A percentile compares a stretch with the other conserved stretches of the same genome.
Evolutionary conservation across 2,888 invertebrate species (phyloP).

Genomic region (Brenthis ino): DNA sequence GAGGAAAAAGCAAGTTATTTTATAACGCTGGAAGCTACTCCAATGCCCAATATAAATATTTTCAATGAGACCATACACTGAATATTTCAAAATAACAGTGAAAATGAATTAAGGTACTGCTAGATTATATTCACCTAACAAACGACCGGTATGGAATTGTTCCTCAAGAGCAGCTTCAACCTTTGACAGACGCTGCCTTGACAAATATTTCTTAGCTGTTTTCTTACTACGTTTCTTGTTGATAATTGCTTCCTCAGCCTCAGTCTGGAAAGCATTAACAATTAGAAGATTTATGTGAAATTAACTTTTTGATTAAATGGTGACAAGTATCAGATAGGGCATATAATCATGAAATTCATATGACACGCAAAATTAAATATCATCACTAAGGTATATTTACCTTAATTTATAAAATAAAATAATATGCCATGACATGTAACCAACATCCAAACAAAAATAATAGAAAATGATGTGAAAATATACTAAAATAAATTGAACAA

Average conservation of each 20-base stretch:
- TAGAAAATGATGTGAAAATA: too few relatives aligned
- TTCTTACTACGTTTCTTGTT: constrained; percentile 98
- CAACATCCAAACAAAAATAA: neutral
- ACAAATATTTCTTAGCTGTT: constrained; percentile 94
- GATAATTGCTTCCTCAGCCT: constrained; percentile 96
- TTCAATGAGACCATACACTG: too few relatives aligned
- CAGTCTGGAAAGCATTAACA: constrained; percentile 83
- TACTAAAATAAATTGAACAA: too few relatives aligned
- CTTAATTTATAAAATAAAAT: neutral
- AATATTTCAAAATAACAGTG: too few relatives aligned
- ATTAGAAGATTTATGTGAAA: neutral
- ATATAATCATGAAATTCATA: constrained; percentile 61
- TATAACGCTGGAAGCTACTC: too few relatives aligned
- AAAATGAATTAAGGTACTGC: neutral
- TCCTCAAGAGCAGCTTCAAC: constrained; percentile 97
- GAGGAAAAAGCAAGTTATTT: too few relatives aligned
- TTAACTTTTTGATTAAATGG: neutral
- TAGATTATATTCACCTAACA: constrained; percentile 87
- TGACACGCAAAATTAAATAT: constrained; percentile 81
- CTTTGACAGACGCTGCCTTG: constrained; percentile 95
- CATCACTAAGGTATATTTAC: constrained; percentile 56
- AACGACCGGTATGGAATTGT: constrained; percentile 97
- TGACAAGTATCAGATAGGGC: constrained; percentile 25
- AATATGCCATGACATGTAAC: neutral
- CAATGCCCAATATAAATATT: too few relatives aligned